phyloP scores from a whole-genome alignment of 2,113 vertebrate genomes.

The Cochlearius cochlearius region DNA sequence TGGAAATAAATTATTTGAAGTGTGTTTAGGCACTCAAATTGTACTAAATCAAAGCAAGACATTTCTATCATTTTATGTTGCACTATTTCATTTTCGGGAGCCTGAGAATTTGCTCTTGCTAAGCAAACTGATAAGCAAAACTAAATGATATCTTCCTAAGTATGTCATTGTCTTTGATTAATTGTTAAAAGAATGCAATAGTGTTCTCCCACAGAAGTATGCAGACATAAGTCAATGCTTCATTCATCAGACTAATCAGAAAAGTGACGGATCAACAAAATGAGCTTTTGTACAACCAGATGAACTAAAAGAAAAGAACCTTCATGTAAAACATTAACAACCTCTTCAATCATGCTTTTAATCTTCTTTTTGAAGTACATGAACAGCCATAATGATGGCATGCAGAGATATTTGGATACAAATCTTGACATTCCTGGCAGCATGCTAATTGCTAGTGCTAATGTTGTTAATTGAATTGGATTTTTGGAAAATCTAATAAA shows the following conservation, averaged over 20 bases:
- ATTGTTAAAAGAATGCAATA: conserved; percentile 15
- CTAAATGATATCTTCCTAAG: conserved; percentile 29
- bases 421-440: neutral
- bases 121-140: conserved; percentile 37
- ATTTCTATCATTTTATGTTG: conserved; percentile 12
- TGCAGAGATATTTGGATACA: neutral
- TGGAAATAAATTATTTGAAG: conserved; percentile 23
- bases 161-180: conserved; percentile 22
- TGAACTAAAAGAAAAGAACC: conserved; percentile 26
- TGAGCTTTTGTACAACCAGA: conserved; percentile 28
- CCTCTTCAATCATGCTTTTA: conserved; percentile 18
- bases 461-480: neutral
- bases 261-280: conserved; percentile 14
- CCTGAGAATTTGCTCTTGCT: conserved; percentile 30
- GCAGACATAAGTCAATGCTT: neutral
- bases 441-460: neutral
- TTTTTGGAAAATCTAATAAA: neutral
- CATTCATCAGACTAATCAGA: conserved; percentile 45
- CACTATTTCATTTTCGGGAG: conserved; percentile 32
- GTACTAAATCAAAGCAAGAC: conserved; percentile 40
- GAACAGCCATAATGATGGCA: neutral
- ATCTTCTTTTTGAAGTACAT: conserved; percentile 3
- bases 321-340: conserved; percentile 14
- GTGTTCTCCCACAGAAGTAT: neutral
- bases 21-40: conserved; percentile 22